These are phyloP conservation scores for Nasonia oneida DNA, from an alignment of 2,888 invertebrate species.

Conservation along the genomic window DNA sequence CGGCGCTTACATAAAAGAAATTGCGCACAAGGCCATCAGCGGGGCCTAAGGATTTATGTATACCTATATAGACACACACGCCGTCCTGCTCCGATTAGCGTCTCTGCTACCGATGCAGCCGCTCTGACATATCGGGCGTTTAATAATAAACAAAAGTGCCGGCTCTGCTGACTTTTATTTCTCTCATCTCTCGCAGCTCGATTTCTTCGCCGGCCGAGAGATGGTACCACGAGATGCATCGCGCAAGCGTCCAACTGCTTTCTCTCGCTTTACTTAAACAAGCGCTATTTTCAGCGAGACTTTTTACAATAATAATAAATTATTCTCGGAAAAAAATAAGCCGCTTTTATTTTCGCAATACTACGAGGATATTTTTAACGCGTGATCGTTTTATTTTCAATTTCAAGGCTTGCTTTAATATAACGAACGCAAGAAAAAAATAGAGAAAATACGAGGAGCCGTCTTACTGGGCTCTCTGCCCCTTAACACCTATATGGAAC, in stretches of 20 bases:
- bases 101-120: neutral
- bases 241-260: neutral
- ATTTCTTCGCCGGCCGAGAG: neutral
- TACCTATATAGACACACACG: neutral
- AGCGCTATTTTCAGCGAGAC: too few species aligned
- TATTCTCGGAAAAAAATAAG: neutral
- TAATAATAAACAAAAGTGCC: conserved; percentile 25
- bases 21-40: conserved; percentile 35
- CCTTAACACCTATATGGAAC: neutral
- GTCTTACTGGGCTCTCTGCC: neutral
- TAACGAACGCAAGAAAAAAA: too few species aligned
- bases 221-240: neutral
- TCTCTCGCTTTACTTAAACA: neutral
- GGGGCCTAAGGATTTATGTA: neutral
- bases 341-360: neutral
- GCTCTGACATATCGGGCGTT: neutral
- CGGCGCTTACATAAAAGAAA: conserved; percentile 40
- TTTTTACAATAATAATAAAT: neutral
- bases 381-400: neutral
- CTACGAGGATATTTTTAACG: neutral
- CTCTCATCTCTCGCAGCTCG: neutral
- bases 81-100: conserved; percentile 29
- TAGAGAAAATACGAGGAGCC: neutral
- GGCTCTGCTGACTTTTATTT: neutral
- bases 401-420: neutral